Evolutionary conservation across 2,888 invertebrate species (phyloP).

Genomic region (Octonoba sinensis): DNA sequence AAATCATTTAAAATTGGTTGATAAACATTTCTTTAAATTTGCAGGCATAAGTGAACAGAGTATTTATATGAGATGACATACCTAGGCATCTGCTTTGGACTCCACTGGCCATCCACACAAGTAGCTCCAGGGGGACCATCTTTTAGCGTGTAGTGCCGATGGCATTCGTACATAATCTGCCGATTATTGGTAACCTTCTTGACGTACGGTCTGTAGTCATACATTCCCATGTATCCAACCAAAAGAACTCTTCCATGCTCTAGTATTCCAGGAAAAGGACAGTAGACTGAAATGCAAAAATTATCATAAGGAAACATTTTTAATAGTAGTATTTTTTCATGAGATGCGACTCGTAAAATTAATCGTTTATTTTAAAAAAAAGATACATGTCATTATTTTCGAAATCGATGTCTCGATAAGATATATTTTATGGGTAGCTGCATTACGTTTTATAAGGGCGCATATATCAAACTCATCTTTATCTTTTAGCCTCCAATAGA

Average conservation of each 20-base stretch:
- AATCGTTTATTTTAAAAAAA: too few species aligned
- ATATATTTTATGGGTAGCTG: too few species aligned
- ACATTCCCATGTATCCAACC: constrained; percentile 95
- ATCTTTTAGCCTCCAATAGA: too few species aligned
- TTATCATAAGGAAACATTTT: neutral
- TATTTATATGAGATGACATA: neutral
- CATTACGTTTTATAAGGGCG: too few species aligned
- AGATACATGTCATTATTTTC: too few species aligned
- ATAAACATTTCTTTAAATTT: too few species aligned
- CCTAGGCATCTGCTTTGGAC: constrained; percentile 75
- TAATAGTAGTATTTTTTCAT: neutral
- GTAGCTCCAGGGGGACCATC: constrained; percentile 92
- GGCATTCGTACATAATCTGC: constrained; percentile 96
- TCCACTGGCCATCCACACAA: constrained; percentile 94
- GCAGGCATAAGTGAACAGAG: too few species aligned
- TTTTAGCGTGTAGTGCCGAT: constrained; percentile 87
- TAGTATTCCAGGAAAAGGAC: constrained; percentile 91
- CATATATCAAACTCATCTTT: too few species aligned
- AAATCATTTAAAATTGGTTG: too few species aligned
- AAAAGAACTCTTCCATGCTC: constrained; percentile 89
- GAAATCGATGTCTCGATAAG: too few species aligned
- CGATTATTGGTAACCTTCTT: constrained; percentile 88
- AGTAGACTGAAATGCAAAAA: constrained; percentile 78
- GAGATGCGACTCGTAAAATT: neutral
- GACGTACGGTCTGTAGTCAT: constrained; percentile 94